A percentile compares a stretch with the other conserved stretches of the same genome.
Evolutionary conservation across 2,113 vertebrate species (phyloP).

Genomic region (Origma solitaria): DNA sequence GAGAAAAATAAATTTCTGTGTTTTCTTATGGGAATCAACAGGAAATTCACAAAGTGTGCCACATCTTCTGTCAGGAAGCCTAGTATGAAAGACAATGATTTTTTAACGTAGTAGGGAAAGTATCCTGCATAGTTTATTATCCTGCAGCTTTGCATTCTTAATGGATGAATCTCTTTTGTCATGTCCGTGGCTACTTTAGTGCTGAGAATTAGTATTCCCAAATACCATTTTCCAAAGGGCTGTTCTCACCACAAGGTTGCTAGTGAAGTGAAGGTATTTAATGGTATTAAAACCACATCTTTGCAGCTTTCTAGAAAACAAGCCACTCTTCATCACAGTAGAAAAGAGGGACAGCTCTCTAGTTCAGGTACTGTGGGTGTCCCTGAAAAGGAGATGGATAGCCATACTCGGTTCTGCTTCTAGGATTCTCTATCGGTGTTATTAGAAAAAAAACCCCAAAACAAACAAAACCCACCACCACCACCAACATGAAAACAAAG

Average conservation of each 20-base stretch:
- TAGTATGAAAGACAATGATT: not conserved
- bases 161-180: not conserved
- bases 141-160: not conserved
- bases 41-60: not conserved
- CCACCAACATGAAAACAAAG: rapidly evolving
- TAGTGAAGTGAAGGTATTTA: not conserved
- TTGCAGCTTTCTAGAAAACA: not conserved
- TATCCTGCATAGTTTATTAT: not conserved
- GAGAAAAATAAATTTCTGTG: not conserved
- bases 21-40: not conserved
- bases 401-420: not conserved
- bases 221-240: not conserved
- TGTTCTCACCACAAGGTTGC: not conserved
- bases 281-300: not conserved
- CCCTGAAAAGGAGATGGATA: not conserved
- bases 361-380: not conserved
- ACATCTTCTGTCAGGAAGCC: not conserved
- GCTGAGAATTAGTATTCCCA: not conserved
- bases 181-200: not conserved
- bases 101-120: not conserved
- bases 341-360: not conserved
- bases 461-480: not conserved
- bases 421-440: not conserved
- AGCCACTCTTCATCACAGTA: not conserved
- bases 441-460: not conserved